Conservation (phyloP, 2,888 invertebrate genomes). For the Drosophila colorata region DNA sequence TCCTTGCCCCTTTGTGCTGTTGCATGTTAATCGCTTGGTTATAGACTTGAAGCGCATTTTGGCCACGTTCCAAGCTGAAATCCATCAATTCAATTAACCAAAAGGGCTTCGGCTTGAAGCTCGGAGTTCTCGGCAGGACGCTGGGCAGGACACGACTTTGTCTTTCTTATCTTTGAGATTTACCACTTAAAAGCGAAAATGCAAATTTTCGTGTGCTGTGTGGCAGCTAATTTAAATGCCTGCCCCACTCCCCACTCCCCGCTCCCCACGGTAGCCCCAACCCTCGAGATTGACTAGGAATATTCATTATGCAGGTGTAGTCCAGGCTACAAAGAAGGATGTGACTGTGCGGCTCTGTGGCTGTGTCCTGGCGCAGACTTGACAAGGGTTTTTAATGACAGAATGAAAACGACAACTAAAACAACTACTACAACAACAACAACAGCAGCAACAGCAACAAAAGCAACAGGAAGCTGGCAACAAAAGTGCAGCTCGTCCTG, state of each 20-base stretch:
- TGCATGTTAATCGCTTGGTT: slow-evolving; percentile 57
- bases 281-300: slow-evolving; percentile 22
- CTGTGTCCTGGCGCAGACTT: slow-evolving; percentile 69
- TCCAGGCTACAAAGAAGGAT: slow-evolving; percentile 46
- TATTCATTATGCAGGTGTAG: slow-evolving; percentile 65
- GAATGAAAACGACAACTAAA: slow-evolving; percentile 73
- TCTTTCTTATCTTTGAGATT: slow-evolving; percentile 58
- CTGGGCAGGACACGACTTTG: slow-evolving; percentile 5
- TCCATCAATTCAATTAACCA: slow-evolving; percentile 78
- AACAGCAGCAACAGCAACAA: slow-evolving; percentile 25
- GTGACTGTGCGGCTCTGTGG: slow-evolving; percentile 43
- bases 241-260: no score
- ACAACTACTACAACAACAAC: slow-evolving; percentile 39
- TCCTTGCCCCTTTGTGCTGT: not conserved
- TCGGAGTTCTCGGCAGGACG: not conserved
- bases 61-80: slow-evolving; percentile 51
- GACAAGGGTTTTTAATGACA: slow-evolving; percentile 85
- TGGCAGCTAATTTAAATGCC: slow-evolving; percentile 75
- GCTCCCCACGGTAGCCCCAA: not conserved
- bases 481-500: slow-evolving; percentile 58
- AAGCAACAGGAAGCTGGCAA: slow-evolving; percentile 37
- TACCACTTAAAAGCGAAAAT: slow-evolving; percentile 77
- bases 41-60: slow-evolving; percentile 49
- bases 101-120: slow-evolving; percentile 35
- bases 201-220: slow-evolving; percentile 60